phyloP scores from a whole-genome alignment of 2,113 vertebrate genomes.

The Dasyurus viverrinus region DNA sequence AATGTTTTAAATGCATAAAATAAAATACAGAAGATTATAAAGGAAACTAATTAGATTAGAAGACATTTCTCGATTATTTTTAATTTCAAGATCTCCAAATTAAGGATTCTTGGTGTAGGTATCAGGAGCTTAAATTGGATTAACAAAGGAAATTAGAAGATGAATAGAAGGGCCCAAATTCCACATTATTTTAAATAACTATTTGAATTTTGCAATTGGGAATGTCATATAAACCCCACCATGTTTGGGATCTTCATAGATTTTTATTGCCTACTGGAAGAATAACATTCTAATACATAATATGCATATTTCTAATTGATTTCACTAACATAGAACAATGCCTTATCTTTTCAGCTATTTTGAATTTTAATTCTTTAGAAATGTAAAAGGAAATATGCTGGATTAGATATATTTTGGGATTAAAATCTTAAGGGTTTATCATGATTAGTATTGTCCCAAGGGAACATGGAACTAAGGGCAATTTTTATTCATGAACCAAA shows the following conservation, averaged over 20 bases:
- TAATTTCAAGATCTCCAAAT: background rate
- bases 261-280: slow-evolving; percentile 40
- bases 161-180: background rate
- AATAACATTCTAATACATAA: background rate
- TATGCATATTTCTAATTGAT: slow-evolving; percentile 38
- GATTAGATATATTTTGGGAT: background rate
- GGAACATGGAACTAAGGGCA: background rate
- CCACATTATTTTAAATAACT: background rate
- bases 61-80: background rate
- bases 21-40: background rate
- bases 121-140: background rate
- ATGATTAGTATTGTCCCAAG: background rate
- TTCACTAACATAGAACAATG: background rate
- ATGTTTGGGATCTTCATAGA: background rate
- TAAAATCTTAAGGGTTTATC: background rate
- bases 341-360: slow-evolving; percentile 7
- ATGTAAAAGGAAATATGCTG: background rate
- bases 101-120: background rate
- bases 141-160: background rate
- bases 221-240: background rate
- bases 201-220: background rate
- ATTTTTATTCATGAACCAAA: background rate
- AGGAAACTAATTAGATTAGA: background rate
- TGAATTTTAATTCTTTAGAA: slow-evolving; percentile 30
- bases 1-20: background rate